Percentiles rank a stretch among this genome's conserved stretches.
Evolutionary conservation across 2,888 invertebrate species (phyloP).

Genomic region (Miltochrista miniata): DNA sequence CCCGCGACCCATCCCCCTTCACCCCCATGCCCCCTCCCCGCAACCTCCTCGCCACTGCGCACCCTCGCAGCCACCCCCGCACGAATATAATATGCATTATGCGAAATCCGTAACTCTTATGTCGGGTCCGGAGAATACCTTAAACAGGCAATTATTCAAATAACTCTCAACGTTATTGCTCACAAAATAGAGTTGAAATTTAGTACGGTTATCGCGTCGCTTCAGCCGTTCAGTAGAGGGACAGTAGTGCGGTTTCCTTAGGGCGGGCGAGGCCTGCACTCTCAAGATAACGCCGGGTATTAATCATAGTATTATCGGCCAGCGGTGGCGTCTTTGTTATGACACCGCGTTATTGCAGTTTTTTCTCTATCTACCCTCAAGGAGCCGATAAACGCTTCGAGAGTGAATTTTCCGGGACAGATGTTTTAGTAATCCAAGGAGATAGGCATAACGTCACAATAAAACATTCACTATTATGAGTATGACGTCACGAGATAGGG

Average conservation of each 20-base stretch:
- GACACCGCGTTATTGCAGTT: conserved; percentile 82
- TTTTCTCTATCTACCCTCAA: conserved; percentile 79
- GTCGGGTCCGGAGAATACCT: conserved; percentile 73
- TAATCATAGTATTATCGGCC: conserved; percentile 83
- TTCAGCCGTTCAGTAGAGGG: conserved; percentile 33
- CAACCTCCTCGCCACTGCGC: conserved; percentile 37
- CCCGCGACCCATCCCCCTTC: conserved; percentile 33
- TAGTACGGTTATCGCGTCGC: not conserved
- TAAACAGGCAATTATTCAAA: conserved; percentile 39
- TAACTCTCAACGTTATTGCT: conserved; percentile 29
- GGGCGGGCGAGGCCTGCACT: conserved; percentile 76
- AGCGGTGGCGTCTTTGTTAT: conserved; percentile 79
- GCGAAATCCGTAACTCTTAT: conserved; percentile 83
- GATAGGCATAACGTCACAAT: conserved; percentile 56
- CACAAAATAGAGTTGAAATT: conserved; percentile 22
- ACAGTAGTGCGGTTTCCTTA: conserved; percentile 44
- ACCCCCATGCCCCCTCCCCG: conserved; percentile 32
- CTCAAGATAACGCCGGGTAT: conserved; percentile 81
- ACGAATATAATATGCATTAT: conserved; percentile 83
- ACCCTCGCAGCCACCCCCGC: conserved; percentile 54
- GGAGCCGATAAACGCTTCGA: conserved; percentile 69
- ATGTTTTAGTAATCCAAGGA: conserved; percentile 76
- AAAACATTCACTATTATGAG: conserved; percentile 71
- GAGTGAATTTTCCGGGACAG: conserved; percentile 83
- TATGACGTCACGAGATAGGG: conserved; percentile 43